These are phyloP conservation scores for Nephotettix cincticeps DNA, from an alignment of 1,140 invertebrate genomes.

Conservation along the genomic window DNA sequence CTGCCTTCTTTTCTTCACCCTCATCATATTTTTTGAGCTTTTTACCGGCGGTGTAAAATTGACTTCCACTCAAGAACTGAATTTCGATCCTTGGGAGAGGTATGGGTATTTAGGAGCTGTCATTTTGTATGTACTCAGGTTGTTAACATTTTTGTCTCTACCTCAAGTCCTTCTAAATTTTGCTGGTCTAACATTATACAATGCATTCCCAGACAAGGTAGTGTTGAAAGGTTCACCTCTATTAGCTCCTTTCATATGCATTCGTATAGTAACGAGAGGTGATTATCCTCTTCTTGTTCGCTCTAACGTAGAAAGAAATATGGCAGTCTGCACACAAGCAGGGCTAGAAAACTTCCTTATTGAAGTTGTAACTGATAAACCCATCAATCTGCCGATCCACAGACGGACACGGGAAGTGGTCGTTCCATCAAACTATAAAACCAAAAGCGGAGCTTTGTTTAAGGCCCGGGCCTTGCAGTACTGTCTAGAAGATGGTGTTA, in stretches of 20 bases:
- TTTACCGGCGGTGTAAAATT: slow-evolving; percentile 75
- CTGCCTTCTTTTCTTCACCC: slow-evolving; percentile 69
- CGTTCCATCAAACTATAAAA: slow-evolving; percentile 81
- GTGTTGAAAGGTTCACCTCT: slow-evolving; percentile 85
- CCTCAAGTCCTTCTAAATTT: slow-evolving; percentile 93
- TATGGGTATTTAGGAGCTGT: slow-evolving; percentile 72
- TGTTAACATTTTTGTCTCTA: slow-evolving; percentile 82
- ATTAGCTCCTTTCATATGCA: slow-evolving; percentile 92
- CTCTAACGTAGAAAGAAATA: slow-evolving; percentile 85
- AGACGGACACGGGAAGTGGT: slow-evolving; percentile 78
- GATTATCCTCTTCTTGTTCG: slow-evolving; percentile 92
- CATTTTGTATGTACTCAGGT: slow-evolving; percentile 75
- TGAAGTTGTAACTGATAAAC: slow-evolving; percentile 95
- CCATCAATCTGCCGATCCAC: slow-evolving; percentile 71
- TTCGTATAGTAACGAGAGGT: slow-evolving; percentile 92
- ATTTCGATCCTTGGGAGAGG: slow-evolving; percentile 74
- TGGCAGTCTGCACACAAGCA: slow-evolving; percentile 84
- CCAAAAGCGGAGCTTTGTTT: slow-evolving; percentile 89
- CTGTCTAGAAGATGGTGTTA: slow-evolving; percentile 89
- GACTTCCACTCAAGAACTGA: slow-evolving; percentile 56
- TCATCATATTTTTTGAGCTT: slow-evolving; percentile 77
- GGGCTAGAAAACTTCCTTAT: slow-evolving; percentile 96
- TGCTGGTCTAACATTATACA: slow-evolving; percentile 86
- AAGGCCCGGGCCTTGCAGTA: slow-evolving; percentile 96
- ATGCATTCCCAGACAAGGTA: slow-evolving; percentile 94